Percentiles rank a stretch among this genome's conserved stretches.
These are phyloP conservation scores for Cephus cinctus DNA, from an alignment of 1,140 invertebrate genomes.

Conservation along the genomic window DNA sequence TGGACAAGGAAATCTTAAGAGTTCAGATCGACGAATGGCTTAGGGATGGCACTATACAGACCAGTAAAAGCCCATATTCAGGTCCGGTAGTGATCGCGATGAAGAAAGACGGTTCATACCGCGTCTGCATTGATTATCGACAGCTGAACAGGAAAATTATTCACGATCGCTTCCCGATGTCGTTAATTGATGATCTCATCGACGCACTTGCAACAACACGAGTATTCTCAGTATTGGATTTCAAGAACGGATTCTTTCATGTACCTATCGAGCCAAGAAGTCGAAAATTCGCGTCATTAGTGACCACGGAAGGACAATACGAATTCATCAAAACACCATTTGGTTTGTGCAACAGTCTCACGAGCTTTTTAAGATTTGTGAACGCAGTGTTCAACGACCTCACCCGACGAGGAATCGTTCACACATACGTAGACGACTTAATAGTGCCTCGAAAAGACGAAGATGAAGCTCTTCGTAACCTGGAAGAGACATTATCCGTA, in stretches of 20 bases:
- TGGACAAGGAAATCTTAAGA: constrained; percentile 13
- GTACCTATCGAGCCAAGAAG: constrained; percentile 29
- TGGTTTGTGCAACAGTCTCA: constrained; percentile 27
- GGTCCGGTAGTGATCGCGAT: constrained; percentile 36
- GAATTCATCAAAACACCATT: constrained; percentile 40
- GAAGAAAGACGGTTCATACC: constrained; percentile 43
- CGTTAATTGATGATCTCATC: constrained; percentile 10
- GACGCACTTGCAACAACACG: not conserved
- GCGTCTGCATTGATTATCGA: constrained; percentile 51
- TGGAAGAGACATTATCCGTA: constrained; percentile 6
- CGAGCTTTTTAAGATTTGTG: constrained; percentile 31
- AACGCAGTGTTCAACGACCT: constrained; percentile 17
- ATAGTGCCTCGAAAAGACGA: constrained; percentile 27
- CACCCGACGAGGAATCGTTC: constrained; percentile 17
- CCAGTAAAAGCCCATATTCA: constrained; percentile 31
- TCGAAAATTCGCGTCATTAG: constrained; percentile 40
- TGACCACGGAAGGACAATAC: constrained; percentile 29
- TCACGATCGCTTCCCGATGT: constrained; percentile 9
- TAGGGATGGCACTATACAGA: constrained; percentile 15
- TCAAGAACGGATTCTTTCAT: constrained; percentile 32
- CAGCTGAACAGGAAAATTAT: constrained; percentile 31
- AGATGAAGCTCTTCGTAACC: constrained; percentile 12
- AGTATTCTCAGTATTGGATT: not conserved
- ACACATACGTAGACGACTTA: constrained; percentile 37
- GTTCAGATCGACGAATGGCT: constrained; percentile 13